Evolutionary conservation across 2,113 vertebrate species (phyloP).

Genomic region (Lepidothrix coronata): DNA sequence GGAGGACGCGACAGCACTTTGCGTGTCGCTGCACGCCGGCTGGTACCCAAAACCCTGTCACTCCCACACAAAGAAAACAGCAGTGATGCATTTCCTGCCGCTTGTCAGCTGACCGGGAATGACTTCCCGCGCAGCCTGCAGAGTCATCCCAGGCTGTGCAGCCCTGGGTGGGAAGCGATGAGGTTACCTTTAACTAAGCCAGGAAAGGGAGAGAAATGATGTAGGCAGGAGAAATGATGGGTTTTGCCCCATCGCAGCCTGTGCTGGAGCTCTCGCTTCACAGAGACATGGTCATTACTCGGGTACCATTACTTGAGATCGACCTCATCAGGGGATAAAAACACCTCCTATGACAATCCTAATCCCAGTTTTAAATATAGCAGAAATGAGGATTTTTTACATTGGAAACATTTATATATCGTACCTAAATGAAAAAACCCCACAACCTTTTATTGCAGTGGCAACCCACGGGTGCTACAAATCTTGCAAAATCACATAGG

Average conservation of each 20-base stretch:
- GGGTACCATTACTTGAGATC: not conserved
- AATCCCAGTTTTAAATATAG: not conserved
- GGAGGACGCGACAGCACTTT: rapidly evolving
- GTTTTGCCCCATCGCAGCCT: not conserved
- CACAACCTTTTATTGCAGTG: not conserved
- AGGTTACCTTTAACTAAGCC: rapidly evolving
- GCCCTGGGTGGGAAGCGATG: rapidly evolving
- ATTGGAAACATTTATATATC: rapidly evolving
- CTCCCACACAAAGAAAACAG: rapidly evolving
- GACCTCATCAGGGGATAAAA: not conserved
- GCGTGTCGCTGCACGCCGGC: rapidly evolving
- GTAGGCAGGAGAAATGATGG: rapidly evolving
- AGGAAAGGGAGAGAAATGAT: rapidly evolving
- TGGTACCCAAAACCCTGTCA: rapidly evolving
- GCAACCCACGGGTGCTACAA: not conserved
- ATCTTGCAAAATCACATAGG: not conserved
- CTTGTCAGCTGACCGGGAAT: not conserved
- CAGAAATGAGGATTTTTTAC: rapidly evolving
- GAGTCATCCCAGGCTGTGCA: not conserved
- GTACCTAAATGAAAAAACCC: not conserved
- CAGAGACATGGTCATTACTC: not conserved
- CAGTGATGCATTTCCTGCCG: not conserved
- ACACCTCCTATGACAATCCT: not conserved
- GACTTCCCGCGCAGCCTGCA: not conserved
- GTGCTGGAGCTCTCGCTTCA: not conserved